These are phyloP conservation scores for Nasonia oneida DNA, from an alignment of 2,888 invertebrate genomes.

Conservation along the genomic window DNA sequence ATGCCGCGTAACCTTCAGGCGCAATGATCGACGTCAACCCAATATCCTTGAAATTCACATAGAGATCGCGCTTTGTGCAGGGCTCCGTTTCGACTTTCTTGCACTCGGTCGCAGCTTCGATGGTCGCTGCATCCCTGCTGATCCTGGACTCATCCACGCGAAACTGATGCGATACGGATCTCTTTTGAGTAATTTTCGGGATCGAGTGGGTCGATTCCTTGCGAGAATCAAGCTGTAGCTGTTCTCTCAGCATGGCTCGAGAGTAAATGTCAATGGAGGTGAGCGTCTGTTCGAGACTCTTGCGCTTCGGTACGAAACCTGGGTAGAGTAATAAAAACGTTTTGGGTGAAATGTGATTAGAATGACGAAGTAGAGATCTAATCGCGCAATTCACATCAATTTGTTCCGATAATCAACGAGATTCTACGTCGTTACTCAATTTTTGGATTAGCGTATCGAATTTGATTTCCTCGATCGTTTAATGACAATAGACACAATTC, in stretches of 20 bases:
- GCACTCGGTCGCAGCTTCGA: constrained; percentile 2
- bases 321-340: neutral
- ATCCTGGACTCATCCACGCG: neutral
- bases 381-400: neutral
- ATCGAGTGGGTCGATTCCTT: neutral
- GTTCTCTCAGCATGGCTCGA: constrained; percentile 67
- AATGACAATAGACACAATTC: neutral
- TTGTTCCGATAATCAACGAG: no score
- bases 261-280: constrained; percentile 72
- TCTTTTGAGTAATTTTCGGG: neutral
- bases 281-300: constrained; percentile 58
- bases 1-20: constrained; percentile 83
- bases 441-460: neutral
- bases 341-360: neutral
- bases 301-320: constrained; percentile 58
- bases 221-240: constrained; percentile 19
- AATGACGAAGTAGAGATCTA: neutral
- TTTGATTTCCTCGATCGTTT: neutral
- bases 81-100: constrained; percentile 52
- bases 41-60: constrained; percentile 83
- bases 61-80: constrained; percentile 78
- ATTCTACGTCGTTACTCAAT: neutral
- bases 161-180: neutral
- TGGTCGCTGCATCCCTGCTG: neutral
- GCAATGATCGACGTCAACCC: constrained; percentile 85